Evolutionary conservation across 2,888 invertebrate species (phyloP), one percentile per base, ranked within the genome.

Genomic region (Cerastis leucographa): DNA sequence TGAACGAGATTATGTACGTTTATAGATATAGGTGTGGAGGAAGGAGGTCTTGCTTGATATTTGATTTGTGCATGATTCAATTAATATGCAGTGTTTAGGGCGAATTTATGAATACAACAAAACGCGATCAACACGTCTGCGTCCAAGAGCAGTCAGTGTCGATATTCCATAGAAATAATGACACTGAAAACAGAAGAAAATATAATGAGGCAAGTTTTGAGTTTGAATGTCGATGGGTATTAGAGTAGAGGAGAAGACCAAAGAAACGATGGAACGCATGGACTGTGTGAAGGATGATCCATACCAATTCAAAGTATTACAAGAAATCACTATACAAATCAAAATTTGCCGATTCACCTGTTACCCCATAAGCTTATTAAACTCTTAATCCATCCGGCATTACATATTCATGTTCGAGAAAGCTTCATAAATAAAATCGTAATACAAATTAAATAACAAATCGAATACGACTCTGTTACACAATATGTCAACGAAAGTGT

Each of bases 401-500:
- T 70, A 78, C 62, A 56, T 22, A 67, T 64, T 56, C 19, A 51
- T 22, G 19, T 17, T 12, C 56, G 59, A 72, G 81, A 76, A 83
- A 80, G 85, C 76, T 74, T 49, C 51, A n/a, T 22, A 59, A 44
- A 68, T 12, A 56, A 61, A 56, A 12, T 40, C 66, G 66, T 73
- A 67, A 71, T 70, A 9, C 25, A 75, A 81, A 81, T 75, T 59
- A 59, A 74, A 80, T 76, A 81, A 69, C 69, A 12, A 29, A 61
- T 74, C 62, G 74, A 72, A 72, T 14, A 83, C 14, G 14, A 46
- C 40, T 59, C 49, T 44, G 59, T 83, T 78, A 74, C 54, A 74
- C 80, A 79, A 79, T 40, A 64, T 67, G 56, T 54, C 66, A 74
- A 71, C 66, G 69, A 78, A 83, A 83, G 72, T 62, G 70, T 51